Evolutionary conservation across 2,888 invertebrate genomes (phyloP).

Genomic region (Drosophila nr. fundita): DNA sequence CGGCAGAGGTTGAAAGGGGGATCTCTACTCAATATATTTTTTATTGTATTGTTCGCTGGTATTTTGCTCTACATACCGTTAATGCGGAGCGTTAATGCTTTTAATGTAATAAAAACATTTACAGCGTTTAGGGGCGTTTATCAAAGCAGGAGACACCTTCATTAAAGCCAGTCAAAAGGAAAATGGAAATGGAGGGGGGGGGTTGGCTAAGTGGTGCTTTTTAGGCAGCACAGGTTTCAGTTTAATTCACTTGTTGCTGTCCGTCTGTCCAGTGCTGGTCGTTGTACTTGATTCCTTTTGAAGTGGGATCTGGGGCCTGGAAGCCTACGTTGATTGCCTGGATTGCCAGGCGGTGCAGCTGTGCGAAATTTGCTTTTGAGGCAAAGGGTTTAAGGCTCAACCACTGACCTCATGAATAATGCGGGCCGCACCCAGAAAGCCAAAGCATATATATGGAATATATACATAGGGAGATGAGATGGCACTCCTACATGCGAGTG

Average conservation of each 20-base stretch:
- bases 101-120: constrained; percentile 81
- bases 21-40: constrained; percentile 18
- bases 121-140: constrained; percentile 70
- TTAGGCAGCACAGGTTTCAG: constrained; percentile 28
- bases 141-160: constrained; percentile 37
- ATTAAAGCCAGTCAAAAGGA: constrained; percentile 7
- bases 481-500: constrained; percentile 61
- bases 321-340: constrained; percentile 35
- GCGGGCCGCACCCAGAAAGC: constrained; percentile 46
- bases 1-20: constrained; percentile 7
- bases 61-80: constrained; percentile 75
- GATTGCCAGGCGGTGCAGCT: constrained; percentile 33
- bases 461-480: constrained; percentile 14
- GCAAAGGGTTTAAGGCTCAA: constrained; percentile 33
- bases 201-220: constrained; percentile 23
- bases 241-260: constrained; percentile 69
- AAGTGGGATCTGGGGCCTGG: constrained; percentile 32
- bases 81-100: constrained; percentile 74
- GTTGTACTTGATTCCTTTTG: constrained; percentile 46
- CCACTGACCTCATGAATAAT: constrained; percentile 71
- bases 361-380: constrained; percentile 35
- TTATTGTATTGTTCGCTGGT: constrained; percentile 52
- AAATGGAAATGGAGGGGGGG: neutral
- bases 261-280: constrained; percentile 35
- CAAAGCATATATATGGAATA: constrained; percentile 9